Evolutionary conservation across 2,113 vertebrate species (phyloP).

Genomic region (Dicaeum eximium): DNA sequence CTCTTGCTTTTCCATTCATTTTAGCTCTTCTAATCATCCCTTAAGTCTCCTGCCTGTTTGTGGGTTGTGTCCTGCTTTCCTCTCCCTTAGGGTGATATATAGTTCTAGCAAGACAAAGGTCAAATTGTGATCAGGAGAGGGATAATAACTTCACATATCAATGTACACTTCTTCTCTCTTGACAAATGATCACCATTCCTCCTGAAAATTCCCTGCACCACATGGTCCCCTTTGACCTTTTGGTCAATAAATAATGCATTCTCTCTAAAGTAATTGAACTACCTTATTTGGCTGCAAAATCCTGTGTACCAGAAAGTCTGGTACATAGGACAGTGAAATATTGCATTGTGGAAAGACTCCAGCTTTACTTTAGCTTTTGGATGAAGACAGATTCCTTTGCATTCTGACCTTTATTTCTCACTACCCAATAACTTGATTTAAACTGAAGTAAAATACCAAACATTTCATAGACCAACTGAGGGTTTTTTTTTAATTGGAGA

Average conservation of each 20-base stretch:
- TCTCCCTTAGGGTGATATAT: slow-evolving; percentile 37
- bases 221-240: slow-evolving; percentile 61
- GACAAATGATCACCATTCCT: slow-evolving; percentile 59
- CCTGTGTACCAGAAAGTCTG: background rate
- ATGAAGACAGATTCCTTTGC: background rate
- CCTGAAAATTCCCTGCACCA: slow-evolving; percentile 35
- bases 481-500: background rate
- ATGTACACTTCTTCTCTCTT: slow-evolving; percentile 32
- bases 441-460: background rate
- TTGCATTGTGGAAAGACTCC: background rate
- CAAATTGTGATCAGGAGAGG: slow-evolving; percentile 45
- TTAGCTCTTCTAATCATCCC: background rate
- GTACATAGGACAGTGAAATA: slow-evolving; percentile 55
- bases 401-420: background rate
- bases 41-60: background rate
- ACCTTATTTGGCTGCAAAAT: slow-evolving; percentile 39
- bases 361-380: background rate
- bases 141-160: slow-evolving; percentile 50
- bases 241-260: slow-evolving; percentile 68
- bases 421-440: background rate
- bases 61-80: background rate
- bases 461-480: background rate
- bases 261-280: slow-evolving; percentile 32
- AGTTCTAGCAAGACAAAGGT: slow-evolving; percentile 37
- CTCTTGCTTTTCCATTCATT: slow-evolving; percentile 4